phyloP scores from a whole-genome alignment of 2,113 vertebrate species.

The Gobio gobio region DNA sequence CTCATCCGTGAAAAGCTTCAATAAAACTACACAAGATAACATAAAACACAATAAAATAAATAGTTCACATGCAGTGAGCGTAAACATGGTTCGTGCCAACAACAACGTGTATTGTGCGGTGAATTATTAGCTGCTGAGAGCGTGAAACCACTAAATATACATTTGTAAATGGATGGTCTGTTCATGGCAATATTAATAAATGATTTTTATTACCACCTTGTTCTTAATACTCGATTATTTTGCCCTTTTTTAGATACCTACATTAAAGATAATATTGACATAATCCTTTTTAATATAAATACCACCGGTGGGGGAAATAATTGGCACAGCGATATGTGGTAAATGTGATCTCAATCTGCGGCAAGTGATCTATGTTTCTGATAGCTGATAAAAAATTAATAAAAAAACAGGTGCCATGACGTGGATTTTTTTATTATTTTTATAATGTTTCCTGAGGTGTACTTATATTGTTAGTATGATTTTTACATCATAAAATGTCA shows the following conservation, averaged over 20 bases:
- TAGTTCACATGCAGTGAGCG: neutral
- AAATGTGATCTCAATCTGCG: conserved; percentile 9
- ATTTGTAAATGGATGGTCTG: too few relatives aligned
- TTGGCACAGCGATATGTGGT: neutral
- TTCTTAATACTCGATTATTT: neutral
- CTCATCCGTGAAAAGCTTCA: neutral
- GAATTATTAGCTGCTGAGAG: neutral
- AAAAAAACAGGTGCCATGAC: too few relatives aligned
- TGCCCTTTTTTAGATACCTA: neutral
- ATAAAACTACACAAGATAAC: conserved; percentile 4
- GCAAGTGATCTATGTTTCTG: neutral
- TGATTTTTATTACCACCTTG: neutral
- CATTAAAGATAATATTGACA: conserved; percentile 22
- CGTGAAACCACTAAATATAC: neutral
- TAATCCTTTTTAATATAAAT: conserved; percentile 45
- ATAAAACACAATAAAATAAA: neutral
- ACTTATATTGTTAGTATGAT: too few relatives aligned
- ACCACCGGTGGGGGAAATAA: neutral
- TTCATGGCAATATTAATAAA: conserved; percentile 2
- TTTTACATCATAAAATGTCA: too few relatives aligned
- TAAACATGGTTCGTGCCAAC: neutral
- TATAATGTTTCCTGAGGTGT: too few relatives aligned
- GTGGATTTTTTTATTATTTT: too few relatives aligned
- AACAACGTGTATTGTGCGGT: neutral
- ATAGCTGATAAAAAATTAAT: neutral